These are phyloP conservation scores for Steinernema scapterisci DNA, from an alignment of 2,888 invertebrate genomes.

Conservation along the genomic window DNA sequence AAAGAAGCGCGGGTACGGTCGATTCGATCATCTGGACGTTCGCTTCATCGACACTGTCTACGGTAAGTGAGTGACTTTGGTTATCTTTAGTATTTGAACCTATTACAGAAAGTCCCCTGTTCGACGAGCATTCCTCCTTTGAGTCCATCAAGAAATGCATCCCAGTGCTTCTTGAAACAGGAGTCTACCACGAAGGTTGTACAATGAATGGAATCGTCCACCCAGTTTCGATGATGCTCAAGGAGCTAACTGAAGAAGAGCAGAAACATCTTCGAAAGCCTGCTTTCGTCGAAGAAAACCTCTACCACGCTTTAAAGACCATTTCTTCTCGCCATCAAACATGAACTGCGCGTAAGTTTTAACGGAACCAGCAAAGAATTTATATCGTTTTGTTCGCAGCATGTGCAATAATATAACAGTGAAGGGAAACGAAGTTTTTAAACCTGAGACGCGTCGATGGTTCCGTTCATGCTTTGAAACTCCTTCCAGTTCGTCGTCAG, in stretches of 20 bases:
- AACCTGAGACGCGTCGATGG: slow-evolving; percentile 50
- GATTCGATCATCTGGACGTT: slow-evolving; percentile 20
- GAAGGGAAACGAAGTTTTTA: not conserved
- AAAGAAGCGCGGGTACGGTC: slow-evolving; percentile 15
- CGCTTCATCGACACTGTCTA: slow-evolving; percentile 21
- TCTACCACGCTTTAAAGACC: slow-evolving; percentile 1
- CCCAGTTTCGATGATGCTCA: slow-evolving; percentile 47
- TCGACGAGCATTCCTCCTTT: slow-evolving; percentile 12
- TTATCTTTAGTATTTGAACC: too few relatives aligned
- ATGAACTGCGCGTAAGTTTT: not conserved
- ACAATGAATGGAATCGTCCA: slow-evolving; percentile 55
- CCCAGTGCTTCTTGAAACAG: slow-evolving; percentile 22
- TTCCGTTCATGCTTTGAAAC: slow-evolving; percentile 61
- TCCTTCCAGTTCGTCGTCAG: slow-evolving; percentile 65
- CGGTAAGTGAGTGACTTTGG: not conserved
- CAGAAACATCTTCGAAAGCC: not conserved
- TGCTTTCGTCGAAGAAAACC: slow-evolving; percentile 17
- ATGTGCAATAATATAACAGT: slow-evolving; percentile 13
- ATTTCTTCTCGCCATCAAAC: not conserved
- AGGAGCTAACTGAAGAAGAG: slow-evolving; percentile 40
- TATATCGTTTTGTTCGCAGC: not conserved
- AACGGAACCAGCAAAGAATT: not conserved
- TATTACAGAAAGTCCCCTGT: slow-evolving; percentile 13
- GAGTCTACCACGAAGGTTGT: slow-evolving; percentile 49
- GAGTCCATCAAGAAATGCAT: slow-evolving; percentile 17